phyloP scores from a whole-genome alignment of 2,888 invertebrate species.

The Toxonevra muliebris region DNA sequence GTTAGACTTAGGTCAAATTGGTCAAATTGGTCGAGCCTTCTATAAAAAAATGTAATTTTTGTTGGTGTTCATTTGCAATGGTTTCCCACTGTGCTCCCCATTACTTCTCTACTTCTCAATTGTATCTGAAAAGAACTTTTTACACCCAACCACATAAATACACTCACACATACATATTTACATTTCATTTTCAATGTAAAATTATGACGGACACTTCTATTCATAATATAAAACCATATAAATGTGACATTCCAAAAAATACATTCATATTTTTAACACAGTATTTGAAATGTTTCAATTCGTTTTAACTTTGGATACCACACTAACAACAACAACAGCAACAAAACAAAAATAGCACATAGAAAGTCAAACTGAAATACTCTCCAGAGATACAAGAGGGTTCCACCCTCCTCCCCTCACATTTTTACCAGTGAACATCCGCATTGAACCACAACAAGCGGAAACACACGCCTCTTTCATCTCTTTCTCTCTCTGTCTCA shows the following conservation, averaged over 20 bases:
- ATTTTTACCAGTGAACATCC: constrained; percentile 34
- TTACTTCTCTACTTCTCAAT: background rate
- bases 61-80: background rate
- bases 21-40: no score
- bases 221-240: constrained; percentile 34
- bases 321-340: constrained; percentile 1
- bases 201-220: constrained; percentile 38
- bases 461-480: constrained; percentile 27
- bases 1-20: no score
- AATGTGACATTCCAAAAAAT: constrained; percentile 41
- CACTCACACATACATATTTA: background rate
- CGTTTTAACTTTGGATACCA: constrained; percentile 10
- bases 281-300: constrained; percentile 37
- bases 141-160: no score
- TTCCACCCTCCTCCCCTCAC: background rate
- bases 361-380: background rate
- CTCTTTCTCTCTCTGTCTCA: no score
- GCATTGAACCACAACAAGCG: constrained; percentile 45
- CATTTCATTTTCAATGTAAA: background rate
- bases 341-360: background rate
- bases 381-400: background rate
- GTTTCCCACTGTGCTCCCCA: background rate
- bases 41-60: no score
- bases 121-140: no score
- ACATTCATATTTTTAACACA: background rate